Base-by-base conservation (phyloP, 2,888 invertebrate genomes). In the Nomada goodeniana region DNA sequence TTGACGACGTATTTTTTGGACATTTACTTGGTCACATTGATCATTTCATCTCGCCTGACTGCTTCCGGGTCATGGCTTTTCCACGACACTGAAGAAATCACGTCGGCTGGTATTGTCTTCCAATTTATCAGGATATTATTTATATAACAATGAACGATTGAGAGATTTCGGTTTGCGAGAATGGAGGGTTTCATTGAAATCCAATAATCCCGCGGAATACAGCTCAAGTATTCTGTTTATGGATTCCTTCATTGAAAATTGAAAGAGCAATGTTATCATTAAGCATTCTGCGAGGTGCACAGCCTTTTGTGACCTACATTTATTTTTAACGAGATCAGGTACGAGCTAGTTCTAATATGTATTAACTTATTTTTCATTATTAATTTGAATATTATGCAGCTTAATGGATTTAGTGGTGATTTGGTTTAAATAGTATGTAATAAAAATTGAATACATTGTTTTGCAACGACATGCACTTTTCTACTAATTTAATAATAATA, bases 81-180 rank as follows among this genome's bases (percentile, higher is more conserved):
- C 42, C 55, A 5, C n/a, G 50, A 29, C 29, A 52, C 50, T 53
- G 67, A 73, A 74, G 74, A 57, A 87, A 80, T 88, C 80, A 75
- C 80, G 69, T 29, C 42, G 60, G 42, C 76, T 61, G 67, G 81
- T 83, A 88, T 88, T 88, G 84, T 88, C 82, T 84, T 82, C 78
- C 87, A 83, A 86, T 86, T 84, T 83, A 69, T 64, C 42, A 20
- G 36, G 79, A 87, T 79, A 74, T 75, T 77, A 86, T 87, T 87
- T 87, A 86, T 87, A 81, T 83, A 69, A 84, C 76, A 72, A 64
- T 57, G 52, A 72, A 64, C 57, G 52, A 55, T 67, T 67, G 72
- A 75, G 67, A 76, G 52, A 59, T 52, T 29, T 50, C 73, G 69
- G 64, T 68, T 53, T 36, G 15, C 53, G 10, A 57, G 57, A 61